Evolutionary conservation across 2,797 vertebrate species (phyloP), one percentile per base, ranked within the genome.

Genomic region (Mus minutoides): DNA sequence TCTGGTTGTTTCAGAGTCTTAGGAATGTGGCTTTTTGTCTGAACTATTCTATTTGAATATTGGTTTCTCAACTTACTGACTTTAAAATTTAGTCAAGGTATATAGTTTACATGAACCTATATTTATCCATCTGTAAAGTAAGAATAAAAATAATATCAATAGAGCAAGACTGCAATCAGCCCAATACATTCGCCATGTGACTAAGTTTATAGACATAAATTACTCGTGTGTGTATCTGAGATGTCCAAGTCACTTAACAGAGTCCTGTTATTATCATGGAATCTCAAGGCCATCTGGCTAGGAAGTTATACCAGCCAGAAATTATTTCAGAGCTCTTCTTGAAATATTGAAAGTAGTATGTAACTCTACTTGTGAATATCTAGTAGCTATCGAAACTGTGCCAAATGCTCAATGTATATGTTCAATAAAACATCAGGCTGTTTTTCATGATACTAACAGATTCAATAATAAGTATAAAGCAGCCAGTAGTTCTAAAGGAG

Each of bases 251-350:
- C 6, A 88, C 69, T 89, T 7, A 83, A 31, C 1, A 22, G 54
- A 92, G 67, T 40, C 80, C 84, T 85, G 52, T 82, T 94, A 87
- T 62, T 93, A 86, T 82, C 76, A 77, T 84, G 95, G 78, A 92
- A 77, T 91, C 17, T 91, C 62, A 96, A 71, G 91, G 34, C 17
- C 40, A 79, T 7, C 31, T 95, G 31, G 31, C 79, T 90, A 86
- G 3, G 40, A 94, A 58, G 21, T 17, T 69, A 93, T 9, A 93
- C 4, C 31, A 89, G 73, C 14, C 56, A 90, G 16, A 31, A 67
- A 88, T 71, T 67, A 91, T 88, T 96, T 94, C 34, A 94, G 95
- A 95, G 62, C 19, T 69, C 71, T 82, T 80, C 58, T 71, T 76
- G 26, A 94, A 89, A 92, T 94, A 46, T 21, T 34, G 21, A 79